A percentile compares a stretch with the other conserved stretches of the same genome.
Evolutionary conservation across 2,888 invertebrate species (phyloP).

Genomic region (Endotricha flammealis): DNA sequence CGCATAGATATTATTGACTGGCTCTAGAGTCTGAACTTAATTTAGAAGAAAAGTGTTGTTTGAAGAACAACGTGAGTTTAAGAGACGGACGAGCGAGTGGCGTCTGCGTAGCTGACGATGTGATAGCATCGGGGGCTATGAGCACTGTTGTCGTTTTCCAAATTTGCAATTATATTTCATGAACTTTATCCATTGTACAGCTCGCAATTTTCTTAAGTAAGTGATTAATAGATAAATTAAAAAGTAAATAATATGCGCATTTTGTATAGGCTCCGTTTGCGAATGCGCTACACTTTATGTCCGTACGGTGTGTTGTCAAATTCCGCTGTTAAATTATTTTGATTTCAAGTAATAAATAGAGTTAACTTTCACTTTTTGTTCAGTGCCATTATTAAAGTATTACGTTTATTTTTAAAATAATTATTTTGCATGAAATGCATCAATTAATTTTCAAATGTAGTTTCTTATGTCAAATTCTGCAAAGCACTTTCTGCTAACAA

Average conservation of each 20-base stretch:
- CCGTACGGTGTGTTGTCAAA: conserved; percentile 47
- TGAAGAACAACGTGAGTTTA: conserved; percentile 31
- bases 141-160: not conserved
- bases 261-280: conserved; percentile 17
- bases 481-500: conserved; percentile 45
- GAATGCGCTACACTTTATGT: conserved; percentile 53
- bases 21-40: conserved; percentile 61
- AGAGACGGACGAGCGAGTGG: not conserved
- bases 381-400: conserved; percentile 74
- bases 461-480: conserved; percentile 31
- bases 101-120: not conserved
- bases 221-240: too few relatives aligned
- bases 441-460: conserved; percentile 34
- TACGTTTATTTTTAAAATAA: conserved; percentile 70
- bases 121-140: not conserved
- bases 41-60: conserved; percentile 60
- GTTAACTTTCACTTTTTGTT: conserved; percentile 56
- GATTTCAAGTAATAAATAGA: conserved; percentile 43
- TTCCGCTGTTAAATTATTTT: conserved; percentile 41
- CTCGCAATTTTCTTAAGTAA: too few relatives aligned
- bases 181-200: too few relatives aligned
- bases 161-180: not conserved
- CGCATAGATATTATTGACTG: conserved; percentile 44
- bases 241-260: not conserved
- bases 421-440: conserved; percentile 73